Base-by-base conservation (phyloP, 2,797 vertebrate species). In the Chiloscyllium punctatum region DNA sequence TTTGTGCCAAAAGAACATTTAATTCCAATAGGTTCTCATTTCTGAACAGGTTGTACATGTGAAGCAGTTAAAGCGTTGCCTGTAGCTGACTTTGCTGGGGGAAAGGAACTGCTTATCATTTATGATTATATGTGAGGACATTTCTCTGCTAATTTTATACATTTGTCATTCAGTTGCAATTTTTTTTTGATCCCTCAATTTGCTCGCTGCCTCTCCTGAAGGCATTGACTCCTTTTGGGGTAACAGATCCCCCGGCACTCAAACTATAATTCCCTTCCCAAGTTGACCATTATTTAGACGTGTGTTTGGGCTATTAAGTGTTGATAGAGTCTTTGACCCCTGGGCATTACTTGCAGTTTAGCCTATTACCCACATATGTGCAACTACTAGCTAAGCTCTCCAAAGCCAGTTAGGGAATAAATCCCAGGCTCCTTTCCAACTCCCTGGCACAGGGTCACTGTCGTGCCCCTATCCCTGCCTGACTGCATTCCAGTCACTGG, bases 1-100 rank as follows among this genome's bases (percentile, higher is more conserved):
- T 42, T 33, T 30, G 69, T 74, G 94, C 94, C 94, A 77, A 57
- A 77, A 77, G 48, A 95, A 77, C 69, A 95, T 95, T 95, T 77
- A 77, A 77, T 95, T 95, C 71, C 51, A 53, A 74, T 33, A 53
- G 71, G 69, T 74, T 74, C 51, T 69, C 48, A 77, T 33, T 53
- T 33, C 51, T 77, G 94, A 95, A 95, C 69, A 95, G 94, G 68
- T 95, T 77, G 68, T 95, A 77, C 94, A 77, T 8, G 30, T 18
- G 71, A 95, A 95, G 30, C 27, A 77, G 71, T 51, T 72, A 74
- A 95, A 95, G 71, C 27, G 33, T 25, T 53, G 94, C 25, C 33
- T 57, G 18, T 21, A 74, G 69, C 69, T 74, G 30, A 77, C 94
- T 95, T 77, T 77, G 94, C 71, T 53, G n/a, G 2, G 9, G n/a